Evolutionary conservation across 2,113 vertebrate species (phyloP), one percentile per base, ranked within the genome.

Genomic region (Meriones unguiculatus): DNA sequence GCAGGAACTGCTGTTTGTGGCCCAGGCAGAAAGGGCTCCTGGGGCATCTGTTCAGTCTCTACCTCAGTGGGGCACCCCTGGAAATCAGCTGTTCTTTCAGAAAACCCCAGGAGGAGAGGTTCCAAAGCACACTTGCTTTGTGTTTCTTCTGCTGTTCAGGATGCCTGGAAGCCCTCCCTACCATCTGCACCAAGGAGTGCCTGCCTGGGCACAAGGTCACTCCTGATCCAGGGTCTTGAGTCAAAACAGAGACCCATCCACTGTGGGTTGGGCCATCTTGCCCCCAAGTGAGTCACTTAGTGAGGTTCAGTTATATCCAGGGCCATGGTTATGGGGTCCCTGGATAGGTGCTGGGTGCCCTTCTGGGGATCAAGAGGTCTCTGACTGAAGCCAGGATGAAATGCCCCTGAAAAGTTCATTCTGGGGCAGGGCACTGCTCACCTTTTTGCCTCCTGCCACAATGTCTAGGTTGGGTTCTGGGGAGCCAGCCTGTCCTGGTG

Each of bases 81-180:
- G 59, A 91, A 90, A 73, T n/a, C n/a, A 35, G 50, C 2, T 1
- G 9, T 75, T 41, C 38, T 46, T 38, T 90, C 32, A 20, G 65
- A 78, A 91, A 82, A 82, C 28, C 77, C 77, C 75, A 52, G 72
- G 84, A 85, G 87, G 50, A 50, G 64, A n/a, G 30, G 7, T 59
- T 38, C 22, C 7, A 76, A 50, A 52, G 38, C 59, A 13, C 1
- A 32, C 46, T 75, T 50, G 25, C 28, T 67, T 69, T 65, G 7
- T n/a, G 54, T 87, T 64, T 89, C 54, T 82, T 38, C 78, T 1
- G 59, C 32, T 13, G 18, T 57, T 87, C 75, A 0, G 9, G n/a
- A 72, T 25, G n/a, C n/a, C 15, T 3, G 18, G 50, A 84, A 78
- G 81, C 50, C 50, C 62, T 57, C 81, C 38, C 59, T 52, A 10